phyloP scores from a whole-genome alignment of 2,797 vertebrate species.

The Macropus fuliginosus region DNA sequence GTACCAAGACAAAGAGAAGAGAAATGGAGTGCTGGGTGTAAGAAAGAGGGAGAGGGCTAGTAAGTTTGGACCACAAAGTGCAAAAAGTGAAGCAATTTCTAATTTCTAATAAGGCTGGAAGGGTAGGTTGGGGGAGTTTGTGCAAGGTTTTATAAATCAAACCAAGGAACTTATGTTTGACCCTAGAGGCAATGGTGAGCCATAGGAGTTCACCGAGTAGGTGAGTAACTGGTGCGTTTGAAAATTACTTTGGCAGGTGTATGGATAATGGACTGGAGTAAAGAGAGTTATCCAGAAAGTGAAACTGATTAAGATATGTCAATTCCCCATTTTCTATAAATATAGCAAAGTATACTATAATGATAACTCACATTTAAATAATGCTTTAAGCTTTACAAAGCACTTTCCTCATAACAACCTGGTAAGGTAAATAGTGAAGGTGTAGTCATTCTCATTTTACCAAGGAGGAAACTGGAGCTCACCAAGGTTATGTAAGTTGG shows the following conservation, averaged over 20 bases:
- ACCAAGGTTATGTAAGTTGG: not conserved
- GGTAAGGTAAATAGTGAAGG: not conserved
- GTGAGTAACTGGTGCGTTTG: no score
- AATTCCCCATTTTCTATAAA: not conserved
- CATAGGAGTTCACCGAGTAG: no score
- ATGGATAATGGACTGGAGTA: not conserved
- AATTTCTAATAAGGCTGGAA: not conserved
- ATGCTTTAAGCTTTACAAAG: not conserved
- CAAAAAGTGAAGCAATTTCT: not conserved
- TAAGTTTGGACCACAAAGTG: not conserved
- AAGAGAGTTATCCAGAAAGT: not conserved
- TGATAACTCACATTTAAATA: not conserved
- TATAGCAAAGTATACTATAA: not conserved
- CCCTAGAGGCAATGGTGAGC: not conserved
- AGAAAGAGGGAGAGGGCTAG: not conserved
- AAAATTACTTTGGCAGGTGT: not conserved
- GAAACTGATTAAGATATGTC: not conserved
- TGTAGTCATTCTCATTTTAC: not conserved
- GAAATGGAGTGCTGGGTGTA: not conserved
- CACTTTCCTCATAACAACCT: not conserved
- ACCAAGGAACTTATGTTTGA: not conserved
- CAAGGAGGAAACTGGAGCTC: no score
- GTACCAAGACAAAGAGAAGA: not conserved
- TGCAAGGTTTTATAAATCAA: not conserved
- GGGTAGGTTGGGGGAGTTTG: not conserved